Conservation (phyloP, 2,888 invertebrate genomes). For the Tenthredo mesomela region DNA sequence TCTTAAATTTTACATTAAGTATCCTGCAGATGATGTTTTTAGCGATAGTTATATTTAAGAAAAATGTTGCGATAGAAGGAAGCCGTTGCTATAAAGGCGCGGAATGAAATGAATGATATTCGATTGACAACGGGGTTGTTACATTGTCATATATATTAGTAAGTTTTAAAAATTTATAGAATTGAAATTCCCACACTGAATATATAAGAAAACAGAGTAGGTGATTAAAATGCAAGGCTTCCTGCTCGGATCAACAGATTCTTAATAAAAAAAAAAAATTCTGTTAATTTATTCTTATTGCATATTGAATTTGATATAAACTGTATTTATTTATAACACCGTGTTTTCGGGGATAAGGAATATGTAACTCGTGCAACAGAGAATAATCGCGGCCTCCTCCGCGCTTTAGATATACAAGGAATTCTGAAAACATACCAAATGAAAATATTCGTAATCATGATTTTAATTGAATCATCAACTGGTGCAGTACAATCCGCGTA, state of each 20-base stretch:
- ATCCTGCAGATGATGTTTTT: constrained; percentile 28
- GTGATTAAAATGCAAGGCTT: constrained; percentile 34
- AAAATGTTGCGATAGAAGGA: constrained; percentile 13
- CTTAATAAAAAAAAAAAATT: constrained; percentile 53
- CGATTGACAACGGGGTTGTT: constrained; percentile 6
- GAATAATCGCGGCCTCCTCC: background rate
- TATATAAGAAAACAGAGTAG: background rate
- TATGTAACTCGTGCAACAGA: constrained; percentile 48
- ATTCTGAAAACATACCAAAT: background rate
- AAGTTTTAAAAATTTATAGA: constrained; percentile 1
- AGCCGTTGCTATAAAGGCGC: background rate
- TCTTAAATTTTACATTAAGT: constrained; percentile 45
- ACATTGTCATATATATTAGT: constrained; percentile 1
- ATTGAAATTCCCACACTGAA: background rate
- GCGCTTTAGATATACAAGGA: background rate
- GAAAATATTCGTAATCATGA: constrained; percentile 49
- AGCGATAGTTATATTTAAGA: constrained; percentile 41
- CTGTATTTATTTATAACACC: constrained; percentile 64
- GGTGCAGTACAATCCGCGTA: constrained; percentile 57
- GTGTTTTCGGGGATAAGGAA: constrained; percentile 58
- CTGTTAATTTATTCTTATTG: constrained; percentile 63
- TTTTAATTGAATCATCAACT: constrained; percentile 52
- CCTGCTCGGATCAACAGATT: constrained; percentile 33
- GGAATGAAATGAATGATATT: background rate
- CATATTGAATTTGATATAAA: constrained; percentile 56